Conservation (phyloP, 2,113 vertebrate genomes). For the Erythrocercus mccallii region DNA sequence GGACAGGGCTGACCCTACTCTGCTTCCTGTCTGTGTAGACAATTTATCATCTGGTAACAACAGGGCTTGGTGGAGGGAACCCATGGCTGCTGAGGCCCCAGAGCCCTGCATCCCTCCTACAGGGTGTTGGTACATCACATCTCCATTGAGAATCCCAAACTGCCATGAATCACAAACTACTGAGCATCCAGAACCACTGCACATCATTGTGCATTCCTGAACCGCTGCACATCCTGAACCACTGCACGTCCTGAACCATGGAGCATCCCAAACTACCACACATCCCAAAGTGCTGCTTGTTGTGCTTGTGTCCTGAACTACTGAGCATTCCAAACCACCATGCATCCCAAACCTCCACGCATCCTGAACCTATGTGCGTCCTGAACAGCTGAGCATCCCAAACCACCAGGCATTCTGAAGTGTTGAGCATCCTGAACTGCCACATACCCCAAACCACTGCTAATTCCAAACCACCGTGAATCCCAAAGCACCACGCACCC, state of each 20-base stretch:
- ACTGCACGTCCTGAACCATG: neutral
- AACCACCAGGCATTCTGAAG: neutral
- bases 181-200: neutral
- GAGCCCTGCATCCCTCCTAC: neutral
- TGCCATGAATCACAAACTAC: neutral
- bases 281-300: neutral
- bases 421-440: neutral
- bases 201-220: neutral
- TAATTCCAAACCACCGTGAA: fast-evolving
- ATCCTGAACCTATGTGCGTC: neutral
- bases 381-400: neutral
- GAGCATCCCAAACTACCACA: neutral
- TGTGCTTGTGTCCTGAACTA: fast-evolving
- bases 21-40: neutral
- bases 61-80: fast-evolving
- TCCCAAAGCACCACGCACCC: fast-evolving
- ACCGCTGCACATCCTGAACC: neutral
- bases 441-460: fast-evolving
- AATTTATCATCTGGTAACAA: neutral
- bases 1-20: neutral
- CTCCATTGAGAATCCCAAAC: neutral
- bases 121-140: neutral
- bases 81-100: fast-evolving
- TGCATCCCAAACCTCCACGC: neutral
- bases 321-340: neutral